phyloP scores from a whole-genome alignment of 2,888 invertebrate species.

The Caenorhabditis uteleia region DNA sequence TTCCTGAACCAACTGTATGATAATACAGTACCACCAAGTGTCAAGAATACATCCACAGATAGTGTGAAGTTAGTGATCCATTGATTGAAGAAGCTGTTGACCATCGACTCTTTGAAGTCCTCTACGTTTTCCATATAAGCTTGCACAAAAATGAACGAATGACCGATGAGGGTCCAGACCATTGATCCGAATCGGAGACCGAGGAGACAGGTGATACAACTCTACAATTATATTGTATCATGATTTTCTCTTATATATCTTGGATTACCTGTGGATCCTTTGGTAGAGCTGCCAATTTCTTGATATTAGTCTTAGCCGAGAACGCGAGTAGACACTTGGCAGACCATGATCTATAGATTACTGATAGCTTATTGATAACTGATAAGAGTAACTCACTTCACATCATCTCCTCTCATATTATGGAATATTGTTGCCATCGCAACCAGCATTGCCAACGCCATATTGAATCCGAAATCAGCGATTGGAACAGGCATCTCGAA shows the following conservation, averaged over 20 bases:
- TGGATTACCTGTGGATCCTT: constrained; percentile 58
- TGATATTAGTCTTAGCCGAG: constrained; percentile 61
- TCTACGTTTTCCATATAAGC: constrained; percentile 67
- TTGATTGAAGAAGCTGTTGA: constrained; percentile 65
- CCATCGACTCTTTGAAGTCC: constrained; percentile 65
- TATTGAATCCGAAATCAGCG: constrained; percentile 64
- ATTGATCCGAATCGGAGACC: constrained; percentile 67
- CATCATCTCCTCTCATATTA: constrained; percentile 56
- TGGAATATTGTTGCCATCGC: constrained; percentile 67
- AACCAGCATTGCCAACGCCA: constrained; percentile 56
- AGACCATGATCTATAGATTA: constrained; percentile 50
- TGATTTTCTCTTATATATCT: not conserved
- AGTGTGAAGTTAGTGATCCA: constrained; percentile 69
- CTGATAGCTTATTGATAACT: not conserved
- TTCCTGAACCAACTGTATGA: constrained; percentile 68
- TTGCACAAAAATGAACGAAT: constrained; percentile 69
- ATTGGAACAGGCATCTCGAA: constrained; percentile 63
- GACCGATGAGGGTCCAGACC: constrained; percentile 68
- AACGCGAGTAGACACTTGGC: constrained; percentile 64
- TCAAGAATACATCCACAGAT: constrained; percentile 65
- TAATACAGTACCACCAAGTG: constrained; percentile 63
- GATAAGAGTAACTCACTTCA: constrained; percentile 43
- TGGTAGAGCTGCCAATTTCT: constrained; percentile 61
- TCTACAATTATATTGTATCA: constrained; percentile 12
- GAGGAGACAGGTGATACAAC: constrained; percentile 67